Base-by-base conservation (phyloP, 2,888 invertebrate genomes). In the Embidobia sp. region DNA sequence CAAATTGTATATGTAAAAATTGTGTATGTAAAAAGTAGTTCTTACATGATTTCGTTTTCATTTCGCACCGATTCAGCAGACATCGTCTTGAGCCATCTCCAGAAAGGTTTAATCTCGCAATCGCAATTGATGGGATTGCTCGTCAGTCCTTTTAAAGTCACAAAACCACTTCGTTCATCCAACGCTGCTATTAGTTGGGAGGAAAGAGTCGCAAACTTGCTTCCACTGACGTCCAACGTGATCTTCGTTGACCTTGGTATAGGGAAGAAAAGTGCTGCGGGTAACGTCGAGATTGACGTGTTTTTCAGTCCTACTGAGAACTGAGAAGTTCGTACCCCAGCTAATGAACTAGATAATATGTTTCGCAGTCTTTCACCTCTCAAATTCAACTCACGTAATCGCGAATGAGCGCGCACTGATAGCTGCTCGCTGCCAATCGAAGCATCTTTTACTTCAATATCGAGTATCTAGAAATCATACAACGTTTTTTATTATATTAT, bases 361-460 rank as follows among this genome's bases (percentile, higher is more conserved):
- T 93, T 94, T 82, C 93, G 93, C 4, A 97, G 90, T 51, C 95
- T 91, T 8, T 92, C 92, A 0, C 97, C 97, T 74, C 94, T 91
- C 10, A 97, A 90, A 11, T 94, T 94, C 57, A 97, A 90, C 81
- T 93, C 93, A 81, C 92, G 92, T 1, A 97, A 90, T 3, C 96
- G 91, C 0, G 97, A 95, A 90, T 96, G 95, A 80, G 95, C 92
- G 33, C 94, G 92, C 0, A 95, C 92, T 82, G 95, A 94, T 33
- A 97, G 90, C 85, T 97, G 96, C 84, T 96, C 96, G 44, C 94
- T 94, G 37, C 95, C 95, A 53, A 96, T 93, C 3, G 92, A 93
- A 0, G 95, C 91, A 81, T 97, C 97, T 87, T 97, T 97, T 0
- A 97, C 93, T 90, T 97, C 97, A 55, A 97, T 93, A 77, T 96